Evolutionary conservation across 2,113 vertebrate genomes (phyloP).

Genomic region (Charina bottae): DNA sequence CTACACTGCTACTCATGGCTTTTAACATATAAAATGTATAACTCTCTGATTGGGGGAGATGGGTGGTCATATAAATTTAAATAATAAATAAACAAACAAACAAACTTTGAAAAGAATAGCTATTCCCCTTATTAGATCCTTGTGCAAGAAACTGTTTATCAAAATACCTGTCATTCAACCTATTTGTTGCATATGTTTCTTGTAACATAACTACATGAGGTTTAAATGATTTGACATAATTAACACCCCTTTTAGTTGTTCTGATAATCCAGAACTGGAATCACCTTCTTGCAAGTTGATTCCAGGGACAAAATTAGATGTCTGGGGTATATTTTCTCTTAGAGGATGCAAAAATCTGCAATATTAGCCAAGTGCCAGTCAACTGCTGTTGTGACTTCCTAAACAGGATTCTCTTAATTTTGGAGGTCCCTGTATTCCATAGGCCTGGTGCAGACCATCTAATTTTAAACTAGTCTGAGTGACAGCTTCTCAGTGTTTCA

Average conservation of each 20-base stretch:
- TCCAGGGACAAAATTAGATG: background rate
- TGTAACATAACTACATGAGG: too few species aligned
- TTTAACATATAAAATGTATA: background rate
- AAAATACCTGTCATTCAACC: too few species aligned
- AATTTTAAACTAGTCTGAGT: slow-evolving; percentile 9
- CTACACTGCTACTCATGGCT: background rate
- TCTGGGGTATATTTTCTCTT: background rate
- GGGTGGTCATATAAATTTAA: too few species aligned
- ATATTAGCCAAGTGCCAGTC: background rate
- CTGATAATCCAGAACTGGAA: background rate
- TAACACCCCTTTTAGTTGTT: background rate
- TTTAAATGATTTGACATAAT: too few species aligned
- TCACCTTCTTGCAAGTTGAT: background rate
- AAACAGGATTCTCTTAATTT: background rate
- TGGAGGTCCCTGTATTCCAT: background rate
- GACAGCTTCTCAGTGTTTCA: background rate
- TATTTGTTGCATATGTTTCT: too few species aligned
- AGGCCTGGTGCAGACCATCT: background rate
- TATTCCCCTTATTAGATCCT: too few species aligned
- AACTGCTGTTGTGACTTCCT: background rate
- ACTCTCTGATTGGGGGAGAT: too few species aligned
- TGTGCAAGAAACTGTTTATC: too few species aligned
- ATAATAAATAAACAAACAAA: too few species aligned
- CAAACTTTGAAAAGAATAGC: too few species aligned
- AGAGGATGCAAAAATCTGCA: background rate